Evolutionary conservation across 1,140 invertebrate genomes (phyloP).

Genomic region (Eupristina koningsbergeri): DNA sequence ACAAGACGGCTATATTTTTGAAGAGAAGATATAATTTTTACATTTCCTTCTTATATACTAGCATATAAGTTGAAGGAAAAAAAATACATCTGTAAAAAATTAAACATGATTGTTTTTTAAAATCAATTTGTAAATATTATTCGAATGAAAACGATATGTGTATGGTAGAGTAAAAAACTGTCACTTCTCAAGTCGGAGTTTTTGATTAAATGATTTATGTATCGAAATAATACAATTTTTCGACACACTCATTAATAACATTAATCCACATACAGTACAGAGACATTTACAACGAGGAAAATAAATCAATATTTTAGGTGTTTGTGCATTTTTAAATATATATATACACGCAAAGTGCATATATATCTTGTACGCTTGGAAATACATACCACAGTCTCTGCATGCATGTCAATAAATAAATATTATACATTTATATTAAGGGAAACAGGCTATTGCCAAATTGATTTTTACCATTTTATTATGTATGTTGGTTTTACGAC

Average conservation of each 20-base stretch:
- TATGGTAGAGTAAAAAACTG: slow-evolving; percentile 2
- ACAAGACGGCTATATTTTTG: neutral
- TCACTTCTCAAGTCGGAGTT: slow-evolving; percentile 43
- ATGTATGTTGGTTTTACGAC: slow-evolving; percentile 18
- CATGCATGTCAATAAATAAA: neutral
- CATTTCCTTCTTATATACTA: neutral
- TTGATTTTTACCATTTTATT: neutral
- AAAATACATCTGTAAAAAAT: neutral
- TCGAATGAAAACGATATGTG: neutral
- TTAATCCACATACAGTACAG: neutral
- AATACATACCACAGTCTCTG: too few relatives aligned
- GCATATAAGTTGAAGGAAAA: neutral
- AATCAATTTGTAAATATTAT: slow-evolving; percentile 34
- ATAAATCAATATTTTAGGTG: too few relatives aligned
- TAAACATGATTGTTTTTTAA: neutral
- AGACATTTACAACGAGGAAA: neutral
- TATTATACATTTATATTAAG: slow-evolving; percentile 25
- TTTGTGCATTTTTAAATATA: too few relatives aligned
- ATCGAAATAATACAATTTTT: neutral
- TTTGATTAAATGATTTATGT: neutral
- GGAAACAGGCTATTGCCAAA: neutral
- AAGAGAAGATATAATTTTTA: neutral
- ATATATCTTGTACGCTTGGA: too few relatives aligned
- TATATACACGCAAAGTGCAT: too few relatives aligned
- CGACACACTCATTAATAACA: neutral